phyloP scores from a whole-genome alignment of 2,888 invertebrate species.

The Adelognathus sp. region DNA sequence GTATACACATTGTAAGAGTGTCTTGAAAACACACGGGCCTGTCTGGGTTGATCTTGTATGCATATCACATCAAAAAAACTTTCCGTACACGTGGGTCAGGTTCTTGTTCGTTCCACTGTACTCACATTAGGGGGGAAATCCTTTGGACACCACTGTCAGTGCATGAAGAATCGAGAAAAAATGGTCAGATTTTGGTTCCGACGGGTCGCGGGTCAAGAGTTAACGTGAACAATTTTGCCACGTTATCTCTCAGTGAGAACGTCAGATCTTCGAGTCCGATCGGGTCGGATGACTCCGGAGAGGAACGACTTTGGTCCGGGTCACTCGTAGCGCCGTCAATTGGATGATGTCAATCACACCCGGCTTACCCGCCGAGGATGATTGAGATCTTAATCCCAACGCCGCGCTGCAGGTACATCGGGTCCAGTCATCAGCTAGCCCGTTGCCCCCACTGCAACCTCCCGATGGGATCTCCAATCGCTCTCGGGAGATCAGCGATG shows the following conservation, averaged over 20 bases:
- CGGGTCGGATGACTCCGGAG: slow-evolving; percentile 37
- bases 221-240: not conserved
- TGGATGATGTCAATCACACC: slow-evolving; percentile 63
- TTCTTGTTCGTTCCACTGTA: not conserved
- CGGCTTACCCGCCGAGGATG: slow-evolving; percentile 59
- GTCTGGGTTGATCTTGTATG: not conserved
- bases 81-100: not conserved
- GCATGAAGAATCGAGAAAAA: not conserved
- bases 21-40: not conserved
- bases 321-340: slow-evolving; percentile 43
- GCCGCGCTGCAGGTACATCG: slow-evolving; percentile 65
- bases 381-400: slow-evolving; percentile 71
- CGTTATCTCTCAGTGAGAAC: slow-evolving; percentile 23
- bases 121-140: not conserved
- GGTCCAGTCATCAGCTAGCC: slow-evolving; percentile 20
- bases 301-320: slow-evolving; percentile 2
- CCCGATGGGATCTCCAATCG: slow-evolving; percentile 59
- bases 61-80: not conserved
- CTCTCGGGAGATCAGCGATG: slow-evolving; percentile 67
- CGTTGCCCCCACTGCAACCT: slow-evolving; percentile 4
- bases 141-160: not conserved
- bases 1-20: not conserved
- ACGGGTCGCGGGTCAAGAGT: slow-evolving; percentile 17
- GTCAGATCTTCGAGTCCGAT: slow-evolving; percentile 53
- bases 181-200: slow-evolving; percentile 2